Conservation (phyloP, 2,797 vertebrate genomes). For the Chaenodraco wilsoni region DNA sequence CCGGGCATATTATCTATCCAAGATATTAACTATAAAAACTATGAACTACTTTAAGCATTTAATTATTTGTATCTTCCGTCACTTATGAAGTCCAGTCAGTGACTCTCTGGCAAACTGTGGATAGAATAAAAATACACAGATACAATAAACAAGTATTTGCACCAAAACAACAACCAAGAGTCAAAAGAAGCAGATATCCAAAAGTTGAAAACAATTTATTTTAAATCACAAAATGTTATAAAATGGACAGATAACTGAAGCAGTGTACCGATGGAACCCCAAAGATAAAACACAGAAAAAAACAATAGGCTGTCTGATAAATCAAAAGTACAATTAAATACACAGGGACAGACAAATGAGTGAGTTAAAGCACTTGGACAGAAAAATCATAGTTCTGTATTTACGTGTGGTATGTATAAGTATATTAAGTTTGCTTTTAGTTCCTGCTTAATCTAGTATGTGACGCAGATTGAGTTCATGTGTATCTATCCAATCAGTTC, state of each 20-base stretch:
- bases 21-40: too few species aligned
- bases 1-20: too few species aligned
- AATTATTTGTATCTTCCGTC: not conserved
- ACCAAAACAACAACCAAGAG: not conserved
- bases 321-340: conserved; percentile 62
- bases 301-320: conserved; percentile 20
- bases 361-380: conserved; percentile 4
- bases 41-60: not conserved
- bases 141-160: not conserved
- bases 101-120: not conserved
- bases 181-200: conserved; percentile 36
- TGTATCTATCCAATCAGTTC: not conserved
- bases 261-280: conserved; percentile 41
- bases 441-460: not conserved
- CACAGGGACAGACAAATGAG: conserved; percentile 17
- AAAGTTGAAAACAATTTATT: conserved; percentile 79
- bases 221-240: conserved; percentile 80
- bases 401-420: not conserved
- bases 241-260: conserved; percentile 72
- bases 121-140: not conserved
- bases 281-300: conserved; percentile 31
- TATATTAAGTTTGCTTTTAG: not conserved
- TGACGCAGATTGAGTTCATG: not conserved
- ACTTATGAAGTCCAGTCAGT: not conserved
- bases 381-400: fast-evolving